Evolutionary conservation across 2,888 invertebrate genomes (phyloP), one percentile per base, ranked within the genome.

Genomic region (Cephus nigrinus): DNA sequence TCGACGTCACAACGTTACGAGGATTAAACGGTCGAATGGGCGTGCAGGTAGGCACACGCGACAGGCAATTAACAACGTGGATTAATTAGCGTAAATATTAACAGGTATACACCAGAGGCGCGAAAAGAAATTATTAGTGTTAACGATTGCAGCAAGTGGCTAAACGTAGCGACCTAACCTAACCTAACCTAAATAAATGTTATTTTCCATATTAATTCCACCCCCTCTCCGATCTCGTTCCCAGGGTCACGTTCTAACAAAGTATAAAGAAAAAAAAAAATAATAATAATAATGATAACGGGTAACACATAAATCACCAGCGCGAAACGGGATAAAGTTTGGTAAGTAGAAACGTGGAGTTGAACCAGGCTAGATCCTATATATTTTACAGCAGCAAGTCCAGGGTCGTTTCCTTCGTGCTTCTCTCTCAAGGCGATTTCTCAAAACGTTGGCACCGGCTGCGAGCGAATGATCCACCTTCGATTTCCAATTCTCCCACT

Each of bases 401-500:
- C 40, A 55, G 40, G 23, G 40, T 55, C 40, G 40, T 71, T 74
- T 35, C 73, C 73, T 75, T 73, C 33, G 12, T 68, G 55, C 68
- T 40, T 31, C 11, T 15, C 32, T 72, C 33, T 68, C 31, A n/a
- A 32, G 80, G 83, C 84, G 82, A 85, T 85, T 85, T 86, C 84
- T 84, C 85, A 85, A 85, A 83, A 55, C 32, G 83, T 30, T 78
- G 82, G 82, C 77, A 83, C 76, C 84, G 83, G 82, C 84, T 84
- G 84, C 78, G 76, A 81, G 76, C 73, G 80, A 79, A 78, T 76
- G 75, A 78, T 74, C 78, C 78, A 80, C 78, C 80, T 82, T 81
- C 83, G 84, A 85, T 85, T 85, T 85, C 80, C 84, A 85, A 85
- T 85, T 85, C 83, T 82, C 80, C 81, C 82, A 77, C 80, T 82